A percentile compares a stretch with the other conserved stretches of the same genome.
Conservation (phyloP, 1,140 invertebrate species). For the Pantala flavescens region DNA sequence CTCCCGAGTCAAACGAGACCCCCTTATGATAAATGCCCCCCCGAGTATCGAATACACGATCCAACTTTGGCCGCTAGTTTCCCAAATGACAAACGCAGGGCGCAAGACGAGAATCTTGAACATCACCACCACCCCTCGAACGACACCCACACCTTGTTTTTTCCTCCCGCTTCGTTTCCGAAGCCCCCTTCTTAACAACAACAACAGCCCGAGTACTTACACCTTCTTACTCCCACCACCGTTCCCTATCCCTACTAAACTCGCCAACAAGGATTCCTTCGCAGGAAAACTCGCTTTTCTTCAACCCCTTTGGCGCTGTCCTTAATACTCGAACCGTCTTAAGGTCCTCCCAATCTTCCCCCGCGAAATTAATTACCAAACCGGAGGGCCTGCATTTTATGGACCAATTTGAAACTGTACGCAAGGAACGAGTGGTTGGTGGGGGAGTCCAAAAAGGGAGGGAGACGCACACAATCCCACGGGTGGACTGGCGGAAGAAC, state of each 20-base stretch:
- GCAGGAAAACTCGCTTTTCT: background rate
- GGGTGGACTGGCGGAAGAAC: background rate
- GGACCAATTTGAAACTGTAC: constrained; percentile 9
- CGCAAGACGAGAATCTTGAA: background rate
- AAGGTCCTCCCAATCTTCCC: background rate
- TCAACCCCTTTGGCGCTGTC: background rate
- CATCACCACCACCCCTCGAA: background rate
- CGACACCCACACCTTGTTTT: background rate
- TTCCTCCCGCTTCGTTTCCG: background rate
- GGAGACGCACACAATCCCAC: background rate
- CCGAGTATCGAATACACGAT: background rate
- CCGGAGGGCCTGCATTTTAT: constrained; percentile 7
- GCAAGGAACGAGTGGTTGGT: background rate
- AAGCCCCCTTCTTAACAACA: background rate
- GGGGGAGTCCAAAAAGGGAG: background rate
- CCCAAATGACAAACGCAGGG: background rate
- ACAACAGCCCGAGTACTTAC: background rate
- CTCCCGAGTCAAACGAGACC: background rate
- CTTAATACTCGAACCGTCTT: background rate
- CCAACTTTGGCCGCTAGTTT: background rate
- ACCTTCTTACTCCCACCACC: background rate
- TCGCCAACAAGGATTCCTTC: background rate
- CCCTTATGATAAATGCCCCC: background rate
- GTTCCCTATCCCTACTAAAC: background rate
- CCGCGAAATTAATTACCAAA: constrained; percentile 6